Percentiles rank a stretch among this genome's conserved stretches.
Evolutionary conservation across 2,113 vertebrate species (phyloP).

Genomic region (Noctilio leporinus): DNA sequence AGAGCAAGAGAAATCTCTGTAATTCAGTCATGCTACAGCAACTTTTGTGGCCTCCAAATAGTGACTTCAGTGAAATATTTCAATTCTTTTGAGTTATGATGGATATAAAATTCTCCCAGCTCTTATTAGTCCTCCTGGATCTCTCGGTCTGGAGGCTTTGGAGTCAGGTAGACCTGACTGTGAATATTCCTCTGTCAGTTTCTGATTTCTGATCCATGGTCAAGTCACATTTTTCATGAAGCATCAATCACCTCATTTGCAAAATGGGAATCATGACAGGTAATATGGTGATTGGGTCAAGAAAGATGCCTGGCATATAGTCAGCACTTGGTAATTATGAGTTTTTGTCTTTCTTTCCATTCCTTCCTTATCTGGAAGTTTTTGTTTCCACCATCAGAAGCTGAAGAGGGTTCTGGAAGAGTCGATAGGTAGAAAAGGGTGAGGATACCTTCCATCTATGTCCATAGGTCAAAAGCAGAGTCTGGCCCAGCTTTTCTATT

Average conservation of each 20-base stretch:
- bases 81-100: background rate
- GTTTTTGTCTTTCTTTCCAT: background rate
- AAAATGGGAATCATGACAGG: background rate
- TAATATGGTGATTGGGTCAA: background rate
- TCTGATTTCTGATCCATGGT: background rate
- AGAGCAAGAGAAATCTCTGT: background rate
- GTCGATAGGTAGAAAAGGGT: background rate
- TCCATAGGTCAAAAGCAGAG: background rate
- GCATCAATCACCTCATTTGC: background rate
- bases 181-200: background rate
- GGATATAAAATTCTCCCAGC: background rate
- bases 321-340: background rate
- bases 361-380: background rate
- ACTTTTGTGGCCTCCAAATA: conserved; percentile 14
- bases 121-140: conserved; percentile 25
- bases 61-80: conserved; percentile 27
- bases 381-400: background rate
- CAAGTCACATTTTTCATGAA: background rate
- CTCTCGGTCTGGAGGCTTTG: background rate
- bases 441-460: background rate
- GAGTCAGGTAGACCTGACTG: background rate
- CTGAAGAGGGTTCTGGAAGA: background rate
- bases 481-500: background rate
- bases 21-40: background rate
- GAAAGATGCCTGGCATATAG: background rate